These are phyloP conservation scores for Acanthoscelides obtectus DNA, from an alignment of 2,888 invertebrate species.

Conservation along the genomic window DNA sequence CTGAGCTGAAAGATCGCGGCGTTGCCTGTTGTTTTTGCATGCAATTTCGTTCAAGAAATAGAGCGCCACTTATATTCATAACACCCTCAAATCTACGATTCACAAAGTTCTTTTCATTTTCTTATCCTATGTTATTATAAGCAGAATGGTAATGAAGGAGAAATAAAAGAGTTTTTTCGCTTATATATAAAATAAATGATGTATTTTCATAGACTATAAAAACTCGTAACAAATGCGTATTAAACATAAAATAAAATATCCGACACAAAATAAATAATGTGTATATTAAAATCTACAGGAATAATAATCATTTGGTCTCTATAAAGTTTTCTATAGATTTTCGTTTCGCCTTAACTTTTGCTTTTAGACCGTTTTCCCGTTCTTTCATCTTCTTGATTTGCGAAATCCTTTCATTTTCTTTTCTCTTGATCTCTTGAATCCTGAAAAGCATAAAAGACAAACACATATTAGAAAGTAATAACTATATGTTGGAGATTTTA, in stretches of 20 bases:
- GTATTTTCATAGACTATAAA: background rate
- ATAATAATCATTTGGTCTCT: background rate
- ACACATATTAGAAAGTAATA: background rate
- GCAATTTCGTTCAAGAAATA: too few relatives aligned
- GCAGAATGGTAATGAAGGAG: too few relatives aligned
- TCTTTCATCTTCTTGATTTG: conserved; percentile 53
- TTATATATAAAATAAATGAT: background rate
- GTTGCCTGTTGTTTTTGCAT: too few relatives aligned
- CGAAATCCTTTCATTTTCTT: conserved; percentile 50
- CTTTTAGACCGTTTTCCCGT: conserved; percentile 62
- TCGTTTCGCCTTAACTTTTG: conserved; percentile 45
- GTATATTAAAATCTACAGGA: background rate
- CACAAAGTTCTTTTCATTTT: too few relatives aligned
- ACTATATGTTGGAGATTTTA: too few relatives aligned
- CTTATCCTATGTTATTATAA: too few relatives aligned
- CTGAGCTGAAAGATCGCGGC: too few relatives aligned
- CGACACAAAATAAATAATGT: background rate
- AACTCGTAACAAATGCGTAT: background rate
- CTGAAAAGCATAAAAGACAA: conserved; percentile 37
- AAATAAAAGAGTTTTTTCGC: background rate
- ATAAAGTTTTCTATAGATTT: background rate
- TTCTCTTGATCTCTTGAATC: conserved; percentile 58
- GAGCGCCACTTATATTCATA: too few relatives aligned
- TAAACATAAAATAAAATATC: background rate
- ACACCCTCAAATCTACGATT: too few relatives aligned